Conservation (phyloP, 1,140 invertebrate species). For the Tetramorium parvispinum region DNA sequence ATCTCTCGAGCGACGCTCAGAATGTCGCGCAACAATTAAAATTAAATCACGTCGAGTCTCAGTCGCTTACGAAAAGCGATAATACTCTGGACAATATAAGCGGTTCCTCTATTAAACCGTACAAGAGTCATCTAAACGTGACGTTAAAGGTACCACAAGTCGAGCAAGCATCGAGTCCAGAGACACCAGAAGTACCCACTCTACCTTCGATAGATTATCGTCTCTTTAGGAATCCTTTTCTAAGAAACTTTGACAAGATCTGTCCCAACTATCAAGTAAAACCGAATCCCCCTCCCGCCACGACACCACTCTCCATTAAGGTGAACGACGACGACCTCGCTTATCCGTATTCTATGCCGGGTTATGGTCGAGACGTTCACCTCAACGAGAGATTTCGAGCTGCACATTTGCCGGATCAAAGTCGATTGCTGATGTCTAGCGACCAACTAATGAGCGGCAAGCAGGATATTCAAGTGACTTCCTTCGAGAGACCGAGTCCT, state of each 20-base stretch:
- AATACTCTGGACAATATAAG: constrained; percentile 76
- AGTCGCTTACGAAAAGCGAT: constrained; percentile 77
- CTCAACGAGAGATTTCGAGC: constrained; percentile 35
- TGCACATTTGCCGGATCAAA: constrained; percentile 27
- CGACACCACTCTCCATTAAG: constrained; percentile 76
- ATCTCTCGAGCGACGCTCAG: constrained; percentile 72
- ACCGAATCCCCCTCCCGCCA: constrained; percentile 36
- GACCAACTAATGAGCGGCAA: constrained; percentile 51
- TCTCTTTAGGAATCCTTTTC: constrained; percentile 80
- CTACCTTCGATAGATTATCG: constrained; percentile 78
- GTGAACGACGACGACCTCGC: constrained; percentile 68
- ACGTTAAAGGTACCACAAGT: constrained; percentile 71
- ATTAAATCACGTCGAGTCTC: constrained; percentile 44
- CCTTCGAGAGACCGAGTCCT: constrained; percentile 83
- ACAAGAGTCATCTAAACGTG: constrained; percentile 77
- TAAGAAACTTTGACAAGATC: constrained; percentile 76
- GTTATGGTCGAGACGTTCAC: constrained; percentile 18
- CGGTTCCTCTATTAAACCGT: constrained; percentile 63
- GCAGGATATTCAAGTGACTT: constrained; percentile 79
- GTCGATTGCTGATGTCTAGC: constrained; percentile 60
- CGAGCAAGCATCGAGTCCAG: constrained; percentile 67
- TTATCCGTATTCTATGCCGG: constrained; percentile 25
- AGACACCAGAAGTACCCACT: constrained; percentile 78
- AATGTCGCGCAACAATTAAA: constrained; percentile 19
- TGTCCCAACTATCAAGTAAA: constrained; percentile 36